Base-by-base conservation (phyloP, 1,140 invertebrate genomes). In the Atta colombica region DNA sequence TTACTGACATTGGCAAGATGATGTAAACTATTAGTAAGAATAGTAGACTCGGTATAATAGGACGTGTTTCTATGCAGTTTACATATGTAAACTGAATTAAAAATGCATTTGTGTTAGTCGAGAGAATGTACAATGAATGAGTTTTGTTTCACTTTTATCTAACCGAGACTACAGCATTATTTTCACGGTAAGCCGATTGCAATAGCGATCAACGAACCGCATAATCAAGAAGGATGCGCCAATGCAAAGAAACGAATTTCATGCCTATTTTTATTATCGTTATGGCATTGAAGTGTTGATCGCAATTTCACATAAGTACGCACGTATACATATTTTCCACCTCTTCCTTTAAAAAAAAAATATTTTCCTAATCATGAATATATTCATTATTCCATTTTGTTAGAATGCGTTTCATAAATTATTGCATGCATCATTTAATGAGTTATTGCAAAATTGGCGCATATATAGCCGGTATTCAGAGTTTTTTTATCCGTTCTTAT, bases 1-100 rank as follows among this genome's bases (percentile, higher is more conserved):
- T 90, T 85, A 77, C 84, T 80, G 77, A 85, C 82, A 86, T 91
- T 77, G 85, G 87, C 63, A 51, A 75, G 87, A 71, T 90, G 87
- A 85, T 68, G 87, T 61, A 90, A 91, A 89, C 85, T 85, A 80
- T 74, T 74, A 86, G 71, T 74, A 66, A 78, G 85, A 90, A 60
- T n/a, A 21, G 21, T 75, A 87, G 45, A n/a, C 49, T 68, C 74
- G 39, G 55, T 12, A 74, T 61, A 74, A 75, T 35, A 8, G 45
- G 39, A 21, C 4, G 55, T 10, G 8, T 84, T 74, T 31, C 18
- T 31, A 53, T 61, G 55, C 55, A 61, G 25, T 28, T 61, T 61
- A 55, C 55, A 14, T 61, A 55, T n/a, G 18, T 58, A 61, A 74
- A 39, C 45, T 25, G n/a, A 61, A 63, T 31, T 84, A 61, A 74